Conservation (phyloP, 1,140 invertebrate species). For the Chironomus striatipennis region DNA sequence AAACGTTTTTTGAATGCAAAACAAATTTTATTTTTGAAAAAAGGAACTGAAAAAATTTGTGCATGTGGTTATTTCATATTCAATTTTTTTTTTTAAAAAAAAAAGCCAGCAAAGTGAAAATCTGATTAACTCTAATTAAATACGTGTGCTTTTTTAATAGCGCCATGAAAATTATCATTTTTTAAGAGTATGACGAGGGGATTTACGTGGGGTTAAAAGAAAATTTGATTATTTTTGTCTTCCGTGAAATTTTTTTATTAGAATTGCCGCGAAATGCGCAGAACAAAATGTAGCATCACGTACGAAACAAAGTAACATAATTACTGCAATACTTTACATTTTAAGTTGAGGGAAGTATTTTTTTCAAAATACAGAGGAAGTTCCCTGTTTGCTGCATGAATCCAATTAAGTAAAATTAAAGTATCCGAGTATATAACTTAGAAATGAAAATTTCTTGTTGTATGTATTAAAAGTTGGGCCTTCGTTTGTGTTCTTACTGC, state of each 20-base stretch:
- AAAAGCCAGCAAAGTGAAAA: background rate
- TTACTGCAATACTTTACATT: slow-evolving; percentile 3
- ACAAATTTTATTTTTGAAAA: background rate
- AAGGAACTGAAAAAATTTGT: too few species aligned
- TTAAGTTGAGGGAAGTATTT: background rate
- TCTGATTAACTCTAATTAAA: slow-evolving; percentile 10
- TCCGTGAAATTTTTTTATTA: too few species aligned
- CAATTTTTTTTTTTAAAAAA: background rate
- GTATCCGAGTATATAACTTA: background rate
- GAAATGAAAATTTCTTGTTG: background rate
- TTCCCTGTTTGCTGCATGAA: background rate
- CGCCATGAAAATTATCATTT: background rate
- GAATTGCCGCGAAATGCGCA: background rate
- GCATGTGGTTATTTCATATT: too few species aligned
- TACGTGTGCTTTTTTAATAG: background rate
- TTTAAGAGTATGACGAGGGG: too few species aligned
- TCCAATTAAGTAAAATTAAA: slow-evolving; percentile 15
- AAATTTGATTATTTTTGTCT: background rate
- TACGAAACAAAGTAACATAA: background rate
- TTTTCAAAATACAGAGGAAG: background rate
- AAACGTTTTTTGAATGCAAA: background rate
- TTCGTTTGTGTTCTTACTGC: too few species aligned
- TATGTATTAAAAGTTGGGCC: too few species aligned
- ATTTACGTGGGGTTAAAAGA: background rate
- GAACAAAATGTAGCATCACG: background rate